phyloP scores from a whole-genome alignment of 2,797 vertebrate species.

The Huso huso region DNA sequence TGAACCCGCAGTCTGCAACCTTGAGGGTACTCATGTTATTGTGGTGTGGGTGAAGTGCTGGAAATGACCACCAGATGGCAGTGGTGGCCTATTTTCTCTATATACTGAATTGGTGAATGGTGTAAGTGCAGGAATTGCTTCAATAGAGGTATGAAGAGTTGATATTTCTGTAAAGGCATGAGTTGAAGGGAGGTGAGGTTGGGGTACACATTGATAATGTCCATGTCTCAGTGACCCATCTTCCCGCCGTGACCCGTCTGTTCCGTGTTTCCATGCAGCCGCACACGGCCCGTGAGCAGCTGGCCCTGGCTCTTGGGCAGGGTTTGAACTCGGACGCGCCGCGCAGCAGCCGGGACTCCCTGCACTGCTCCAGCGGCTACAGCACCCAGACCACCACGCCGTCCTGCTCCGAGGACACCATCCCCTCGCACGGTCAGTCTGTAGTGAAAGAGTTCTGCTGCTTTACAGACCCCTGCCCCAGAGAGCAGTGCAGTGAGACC shows the following conservation, averaged over 20 bases:
- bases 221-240: not conserved
- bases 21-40: not conserved
- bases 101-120: no score
- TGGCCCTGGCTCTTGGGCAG: constrained; percentile 53
- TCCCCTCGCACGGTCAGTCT: constrained; percentile 62
- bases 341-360: constrained; percentile 65
- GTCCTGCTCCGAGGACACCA: constrained; percentile 74
- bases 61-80: constrained; percentile 13
- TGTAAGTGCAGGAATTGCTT: no score
- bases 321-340: constrained; percentile 50
- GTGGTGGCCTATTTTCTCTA: not conserved
- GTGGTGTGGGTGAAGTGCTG: not conserved
- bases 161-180: not conserved
- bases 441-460: no score
- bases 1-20: no score
- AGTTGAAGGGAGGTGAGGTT: not conserved
- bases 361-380: constrained; percentile 75
- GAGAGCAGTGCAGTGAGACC: no score
- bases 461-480: no score
- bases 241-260: no score
- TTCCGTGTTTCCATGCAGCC: constrained; percentile 28
- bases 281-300: constrained; percentile 56
- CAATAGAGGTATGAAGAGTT: no score
- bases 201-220: no score
- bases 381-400: constrained; percentile 78